These are phyloP conservation scores for Zoanthus solanderi DNA, from an alignment of 92 coral and sea anemone genomes.

Conservation along the genomic window DNA sequence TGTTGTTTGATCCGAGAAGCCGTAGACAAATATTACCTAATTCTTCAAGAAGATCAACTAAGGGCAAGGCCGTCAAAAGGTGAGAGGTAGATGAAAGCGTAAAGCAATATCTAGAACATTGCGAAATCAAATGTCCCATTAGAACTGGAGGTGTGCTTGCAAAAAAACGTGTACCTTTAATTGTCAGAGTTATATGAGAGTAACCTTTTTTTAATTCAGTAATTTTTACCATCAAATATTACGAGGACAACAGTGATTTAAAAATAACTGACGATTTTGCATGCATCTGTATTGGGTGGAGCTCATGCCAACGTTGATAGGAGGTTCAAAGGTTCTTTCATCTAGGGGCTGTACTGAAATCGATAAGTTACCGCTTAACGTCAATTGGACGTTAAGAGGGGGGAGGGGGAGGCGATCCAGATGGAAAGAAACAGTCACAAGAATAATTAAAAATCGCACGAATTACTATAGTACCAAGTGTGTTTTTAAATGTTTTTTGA, in stretches of 20 bases:
- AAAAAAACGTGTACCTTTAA: neutral
- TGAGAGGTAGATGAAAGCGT: neutral
- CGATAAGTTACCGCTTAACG: neutral
- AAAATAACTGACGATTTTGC: neutral
- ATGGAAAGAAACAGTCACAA: conserved; percentile 1
- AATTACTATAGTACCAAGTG: conserved; percentile 6
- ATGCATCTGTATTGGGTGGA: conserved; percentile 16
- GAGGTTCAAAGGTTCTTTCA: neutral
- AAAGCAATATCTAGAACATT: conserved; percentile 11
- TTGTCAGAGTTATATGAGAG: conserved; percentile 4
- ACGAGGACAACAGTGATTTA: neutral
- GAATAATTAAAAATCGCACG: conserved; percentile 20
- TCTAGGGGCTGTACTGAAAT: neutral
- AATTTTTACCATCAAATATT: neutral
- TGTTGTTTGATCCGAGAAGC: conserved; percentile 30
- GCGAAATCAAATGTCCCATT: conserved; percentile 17
- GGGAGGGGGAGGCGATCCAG: neutral
- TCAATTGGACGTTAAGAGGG: no score
- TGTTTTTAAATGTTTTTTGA: no score
- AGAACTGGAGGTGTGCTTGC: neutral
- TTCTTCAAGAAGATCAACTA: conserved; percentile 5
- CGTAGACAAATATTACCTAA: conserved; percentile 7
- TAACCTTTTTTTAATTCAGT: conserved; percentile 1
- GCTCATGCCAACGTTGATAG: conserved; percentile 9
- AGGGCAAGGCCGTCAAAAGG: conserved; percentile 21